Evolutionary conservation across 2,113 vertebrate genomes (phyloP).

Genomic region (Oreocharis arfaki): DNA sequence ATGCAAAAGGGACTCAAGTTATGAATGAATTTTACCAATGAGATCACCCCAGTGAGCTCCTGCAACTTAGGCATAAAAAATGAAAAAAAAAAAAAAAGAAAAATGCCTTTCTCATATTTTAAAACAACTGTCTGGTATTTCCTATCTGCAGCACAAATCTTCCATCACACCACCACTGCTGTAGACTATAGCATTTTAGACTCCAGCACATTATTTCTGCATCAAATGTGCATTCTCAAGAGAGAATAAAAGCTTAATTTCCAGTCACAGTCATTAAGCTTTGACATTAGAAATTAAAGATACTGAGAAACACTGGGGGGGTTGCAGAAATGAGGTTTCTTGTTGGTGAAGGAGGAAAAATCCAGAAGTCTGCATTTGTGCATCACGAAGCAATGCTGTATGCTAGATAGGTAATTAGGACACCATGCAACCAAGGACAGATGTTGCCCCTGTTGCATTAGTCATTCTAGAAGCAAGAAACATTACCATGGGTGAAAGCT

Average conservation of each 20-base stretch:
- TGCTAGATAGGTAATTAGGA: conserved; percentile 13
- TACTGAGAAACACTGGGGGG: not conserved
- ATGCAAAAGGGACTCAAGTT: not conserved
- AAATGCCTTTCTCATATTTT: not conserved
- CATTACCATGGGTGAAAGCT: conserved; percentile 62
- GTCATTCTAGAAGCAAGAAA: conserved; percentile 65
- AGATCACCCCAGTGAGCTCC: not conserved
- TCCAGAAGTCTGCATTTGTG: not conserved
- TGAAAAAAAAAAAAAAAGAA: not conserved
- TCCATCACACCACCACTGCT: not conserved
- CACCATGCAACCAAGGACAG: not conserved
- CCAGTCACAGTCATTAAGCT: not conserved
- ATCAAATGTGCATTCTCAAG: not conserved
- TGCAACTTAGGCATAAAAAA: not conserved
- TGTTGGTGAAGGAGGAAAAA: not conserved
- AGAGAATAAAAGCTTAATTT: conserved; percentile 13
- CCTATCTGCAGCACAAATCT: not conserved
- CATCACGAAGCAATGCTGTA: not conserved
- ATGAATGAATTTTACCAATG: not conserved
- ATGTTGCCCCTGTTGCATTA: conserved; percentile 14
- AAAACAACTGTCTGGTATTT: not conserved
- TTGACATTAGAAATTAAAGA: not conserved
- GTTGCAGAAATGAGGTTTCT: not conserved
- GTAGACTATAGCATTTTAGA: not conserved
- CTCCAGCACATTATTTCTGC: not conserved